Evolutionary conservation across 1,140 invertebrate genomes (phyloP).

Genomic region (Solen grandis): DNA sequence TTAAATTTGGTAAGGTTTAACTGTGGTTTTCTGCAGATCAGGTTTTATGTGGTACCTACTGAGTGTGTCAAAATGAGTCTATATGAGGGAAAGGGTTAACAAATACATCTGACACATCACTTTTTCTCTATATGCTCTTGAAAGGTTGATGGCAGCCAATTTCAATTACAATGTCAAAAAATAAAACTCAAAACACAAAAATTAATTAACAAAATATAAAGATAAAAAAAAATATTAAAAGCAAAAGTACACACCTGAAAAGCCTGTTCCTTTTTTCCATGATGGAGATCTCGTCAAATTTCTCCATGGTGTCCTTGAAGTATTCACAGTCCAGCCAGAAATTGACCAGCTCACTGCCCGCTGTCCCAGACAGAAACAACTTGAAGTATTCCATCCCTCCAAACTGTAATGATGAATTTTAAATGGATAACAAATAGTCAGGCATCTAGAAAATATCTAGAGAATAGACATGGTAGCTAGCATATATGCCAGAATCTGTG

Average conservation of each 20-base stretch:
- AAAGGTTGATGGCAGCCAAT: too few relatives aligned
- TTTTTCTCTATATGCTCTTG: too few relatives aligned
- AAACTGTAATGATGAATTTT: slow-evolving; percentile 66
- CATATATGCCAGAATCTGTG: not conserved
- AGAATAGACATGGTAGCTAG: not conserved
- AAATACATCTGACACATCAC: too few relatives aligned
- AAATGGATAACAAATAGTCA: not conserved
- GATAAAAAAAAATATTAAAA: too few relatives aligned
- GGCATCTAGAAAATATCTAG: not conserved
- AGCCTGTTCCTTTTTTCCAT: slow-evolving; percentile 75
- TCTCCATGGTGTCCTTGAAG: slow-evolving; percentile 79
- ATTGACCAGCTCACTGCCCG: slow-evolving; percentile 74
- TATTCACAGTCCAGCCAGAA: slow-evolving; percentile 81
- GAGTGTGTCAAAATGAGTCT: too few relatives aligned
- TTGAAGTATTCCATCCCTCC: slow-evolving; percentile 77
- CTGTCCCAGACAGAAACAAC: slow-evolving; percentile 75
- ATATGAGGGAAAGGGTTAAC: too few relatives aligned
- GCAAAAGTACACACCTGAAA: slow-evolving; percentile 75
- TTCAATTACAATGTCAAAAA: too few relatives aligned
- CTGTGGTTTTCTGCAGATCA: too few relatives aligned
- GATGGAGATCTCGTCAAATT: slow-evolving; percentile 75
- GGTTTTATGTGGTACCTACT: too few relatives aligned
- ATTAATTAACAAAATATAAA: too few relatives aligned
- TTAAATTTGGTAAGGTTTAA: too few relatives aligned
- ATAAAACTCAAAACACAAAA: too few relatives aligned